A percentile compares a stretch with the other conserved stretches of the same genome.
These are phyloP conservation scores for Anoura caudifer DNA, from an alignment of 2,113 vertebrate species.

Conservation along the genomic window DNA sequence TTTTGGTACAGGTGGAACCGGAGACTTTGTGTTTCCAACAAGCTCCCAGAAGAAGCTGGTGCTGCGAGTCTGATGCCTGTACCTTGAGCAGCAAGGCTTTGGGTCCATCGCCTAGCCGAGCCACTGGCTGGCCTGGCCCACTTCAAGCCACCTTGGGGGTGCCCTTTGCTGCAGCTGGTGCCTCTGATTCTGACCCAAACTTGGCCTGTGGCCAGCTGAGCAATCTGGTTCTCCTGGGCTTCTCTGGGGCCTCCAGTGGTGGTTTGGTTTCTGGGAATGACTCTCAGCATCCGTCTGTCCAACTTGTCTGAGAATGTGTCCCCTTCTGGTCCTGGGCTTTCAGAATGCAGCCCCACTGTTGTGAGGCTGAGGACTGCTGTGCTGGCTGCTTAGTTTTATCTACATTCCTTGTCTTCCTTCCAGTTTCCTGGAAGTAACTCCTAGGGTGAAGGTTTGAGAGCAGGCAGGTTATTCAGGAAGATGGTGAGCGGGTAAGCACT, in stretches of 20 bases:
- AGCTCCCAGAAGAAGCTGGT: background rate
- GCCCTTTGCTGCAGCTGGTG: background rate
- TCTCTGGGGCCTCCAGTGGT: background rate
- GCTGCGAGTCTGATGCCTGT: rapidly evolving
- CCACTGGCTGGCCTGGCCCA: background rate
- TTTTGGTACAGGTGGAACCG: rapidly evolving
- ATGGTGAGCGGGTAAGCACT: no score
- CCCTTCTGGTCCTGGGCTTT: background rate
- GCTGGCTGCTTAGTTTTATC: background rate
- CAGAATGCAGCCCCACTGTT: background rate
- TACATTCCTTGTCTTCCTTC: background rate
- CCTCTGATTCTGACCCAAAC: no score
- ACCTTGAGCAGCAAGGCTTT: rapidly evolving
- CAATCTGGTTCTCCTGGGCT: background rate
- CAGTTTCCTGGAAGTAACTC: background rate
- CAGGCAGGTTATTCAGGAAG: background rate
- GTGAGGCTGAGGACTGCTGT: background rate
- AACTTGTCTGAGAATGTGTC: background rate
- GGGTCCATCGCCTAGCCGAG: background rate
- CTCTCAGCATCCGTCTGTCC: background rate
- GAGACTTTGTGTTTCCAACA: background rate
- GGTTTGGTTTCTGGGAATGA: background rate
- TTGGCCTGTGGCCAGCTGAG: background rate
- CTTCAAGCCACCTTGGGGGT: background rate
- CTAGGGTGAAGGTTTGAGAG: background rate